These are phyloP conservation scores for Girardinus metallicus DNA, from an alignment of 2,797 vertebrate genomes.

Conservation along the genomic window DNA sequence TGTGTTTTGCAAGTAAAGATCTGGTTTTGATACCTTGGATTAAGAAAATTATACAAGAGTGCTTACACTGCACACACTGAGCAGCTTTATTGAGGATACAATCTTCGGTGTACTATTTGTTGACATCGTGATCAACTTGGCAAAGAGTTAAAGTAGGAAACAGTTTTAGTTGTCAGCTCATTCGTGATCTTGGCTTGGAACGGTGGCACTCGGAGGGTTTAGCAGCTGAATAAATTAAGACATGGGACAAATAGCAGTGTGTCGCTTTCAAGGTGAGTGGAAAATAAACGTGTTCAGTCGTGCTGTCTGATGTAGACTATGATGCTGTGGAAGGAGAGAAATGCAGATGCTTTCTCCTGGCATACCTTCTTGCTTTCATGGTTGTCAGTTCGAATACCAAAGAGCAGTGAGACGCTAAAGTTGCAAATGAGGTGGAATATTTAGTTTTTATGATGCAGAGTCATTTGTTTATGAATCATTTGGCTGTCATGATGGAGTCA, in stretches of 20 bases:
- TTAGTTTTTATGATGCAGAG: constrained; percentile 29
- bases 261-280: constrained; percentile 65
- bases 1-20: constrained; percentile 11
- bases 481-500: constrained; percentile 39
- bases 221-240: constrained; percentile 21
- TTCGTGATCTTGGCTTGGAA: neutral
- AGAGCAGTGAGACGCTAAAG: constrained; percentile 21
- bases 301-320: constrained; percentile 10
- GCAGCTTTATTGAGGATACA: neutral
- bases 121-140: neutral
- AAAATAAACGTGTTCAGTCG: constrained; percentile 29
- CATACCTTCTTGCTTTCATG: constrained; percentile 9
- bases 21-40: neutral
- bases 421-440: constrained; percentile 35
- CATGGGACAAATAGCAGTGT: constrained; percentile 72
- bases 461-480: constrained; percentile 52
- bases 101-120: neutral
- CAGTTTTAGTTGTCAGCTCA: neutral
- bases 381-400: constrained; percentile 12
- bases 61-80: neutral
- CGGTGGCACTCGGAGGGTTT: constrained; percentile 5
- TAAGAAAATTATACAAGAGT: neutral
- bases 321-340: neutral
- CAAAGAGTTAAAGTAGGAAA: neutral
- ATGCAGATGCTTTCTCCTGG: constrained; percentile 8